Evolutionary conservation across 2,797 vertebrate species (phyloP).

Genomic region (Anguilla pacifica): DNA sequence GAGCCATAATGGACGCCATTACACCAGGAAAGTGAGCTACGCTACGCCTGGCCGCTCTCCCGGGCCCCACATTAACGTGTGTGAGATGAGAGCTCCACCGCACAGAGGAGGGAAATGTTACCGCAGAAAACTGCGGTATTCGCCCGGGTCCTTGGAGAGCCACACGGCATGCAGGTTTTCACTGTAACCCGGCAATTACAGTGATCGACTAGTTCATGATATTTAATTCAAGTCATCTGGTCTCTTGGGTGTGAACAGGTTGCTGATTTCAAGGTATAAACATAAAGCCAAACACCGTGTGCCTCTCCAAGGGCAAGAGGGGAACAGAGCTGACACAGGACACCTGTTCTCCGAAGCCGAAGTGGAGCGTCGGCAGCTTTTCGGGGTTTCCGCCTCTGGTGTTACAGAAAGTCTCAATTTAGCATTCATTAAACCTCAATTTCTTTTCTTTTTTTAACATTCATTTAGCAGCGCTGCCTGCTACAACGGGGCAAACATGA

Average conservation of each 20-base stretch:
- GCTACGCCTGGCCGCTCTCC: no score
- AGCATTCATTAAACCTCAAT: neutral
- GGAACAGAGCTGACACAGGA: neutral
- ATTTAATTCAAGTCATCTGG: neutral
- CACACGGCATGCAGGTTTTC: neutral
- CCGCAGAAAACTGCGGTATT: neutral
- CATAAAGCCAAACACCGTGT: neutral
- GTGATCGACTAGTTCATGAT: neutral
- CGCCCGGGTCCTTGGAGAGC: neutral
- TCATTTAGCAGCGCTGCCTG: neutral
- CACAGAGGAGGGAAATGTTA: no score
- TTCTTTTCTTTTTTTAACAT: neutral
- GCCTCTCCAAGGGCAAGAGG: neutral
- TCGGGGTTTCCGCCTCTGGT: neutral
- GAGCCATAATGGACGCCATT: constrained; percentile 43
- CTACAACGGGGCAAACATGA: neutral
- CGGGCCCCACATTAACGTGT: no score
- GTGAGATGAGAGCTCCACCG: no score
- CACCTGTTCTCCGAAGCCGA: neutral
- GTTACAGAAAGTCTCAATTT: neutral
- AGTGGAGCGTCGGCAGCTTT: neutral
- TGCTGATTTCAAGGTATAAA: neutral
- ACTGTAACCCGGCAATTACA: no score
- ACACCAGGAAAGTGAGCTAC: no score
- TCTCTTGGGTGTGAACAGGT: neutral